Percentiles rank a stretch among this genome's conserved stretches.
These are phyloP conservation scores for Carposina sasakii DNA, from an alignment of 1,140 invertebrate species.

Conservation along the genomic window DNA sequence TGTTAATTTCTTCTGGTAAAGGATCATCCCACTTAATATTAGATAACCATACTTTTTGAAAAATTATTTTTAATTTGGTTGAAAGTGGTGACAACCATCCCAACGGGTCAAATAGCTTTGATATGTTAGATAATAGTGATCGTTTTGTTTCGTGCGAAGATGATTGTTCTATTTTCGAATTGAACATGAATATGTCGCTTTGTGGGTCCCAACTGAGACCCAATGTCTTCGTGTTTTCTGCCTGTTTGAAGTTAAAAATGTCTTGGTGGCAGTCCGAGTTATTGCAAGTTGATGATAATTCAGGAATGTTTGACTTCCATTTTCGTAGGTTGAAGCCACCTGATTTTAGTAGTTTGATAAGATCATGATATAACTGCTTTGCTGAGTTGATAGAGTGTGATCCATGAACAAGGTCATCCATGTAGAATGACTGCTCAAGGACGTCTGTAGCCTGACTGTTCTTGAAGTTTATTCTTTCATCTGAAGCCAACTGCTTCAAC, in stretches of 20 bases:
- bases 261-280: too few relatives aligned
- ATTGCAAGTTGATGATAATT: neutral
- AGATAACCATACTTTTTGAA: slow-evolving; percentile 10
- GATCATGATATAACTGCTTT: slow-evolving; percentile 21
- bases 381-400: slow-evolving; percentile 14
- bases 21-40: slow-evolving; percentile 9
- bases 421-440: slow-evolving; percentile 12
- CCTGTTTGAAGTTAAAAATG: slow-evolving; percentile 11
- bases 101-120: slow-evolving; percentile 41
- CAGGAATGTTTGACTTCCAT: slow-evolving; percentile 22
- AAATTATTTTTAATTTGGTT: slow-evolving; percentile 17
- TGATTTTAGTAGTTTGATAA: slow-evolving; percentile 22
- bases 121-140: slow-evolving; percentile 19
- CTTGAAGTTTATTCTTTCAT: slow-evolving; percentile 23
- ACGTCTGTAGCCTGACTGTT: slow-evolving; percentile 7
- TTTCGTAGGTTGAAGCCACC: slow-evolving; percentile 29
- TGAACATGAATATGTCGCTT: slow-evolving; percentile 17
- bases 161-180: too few relatives aligned
- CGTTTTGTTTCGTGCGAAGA: too few relatives aligned
- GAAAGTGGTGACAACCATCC: slow-evolving; percentile 34
- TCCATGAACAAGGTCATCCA: slow-evolving; percentile 19
- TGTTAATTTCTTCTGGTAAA: slow-evolving; percentile 6
- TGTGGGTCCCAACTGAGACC: slow-evolving; percentile 18
- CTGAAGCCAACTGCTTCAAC: slow-evolving; percentile 40
- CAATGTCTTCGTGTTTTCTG: slow-evolving; percentile 16